Conservation (phyloP, 2,888 invertebrate species). For the Acrocyrtus sp. region DNA sequence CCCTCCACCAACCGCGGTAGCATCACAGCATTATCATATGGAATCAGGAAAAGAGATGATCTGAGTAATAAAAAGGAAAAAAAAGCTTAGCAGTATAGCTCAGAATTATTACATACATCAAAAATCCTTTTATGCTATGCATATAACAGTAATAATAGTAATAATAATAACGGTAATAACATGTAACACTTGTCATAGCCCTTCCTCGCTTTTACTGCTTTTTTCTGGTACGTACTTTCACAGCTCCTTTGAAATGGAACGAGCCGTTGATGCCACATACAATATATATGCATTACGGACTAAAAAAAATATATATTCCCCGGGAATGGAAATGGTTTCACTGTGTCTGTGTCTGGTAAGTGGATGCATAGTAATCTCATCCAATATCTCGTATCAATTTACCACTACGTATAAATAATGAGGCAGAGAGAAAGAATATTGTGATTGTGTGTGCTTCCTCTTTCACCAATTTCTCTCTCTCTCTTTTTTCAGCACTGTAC, state of each 20-base stretch:
- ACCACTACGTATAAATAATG: slow-evolving; percentile 45
- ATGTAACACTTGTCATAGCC: not conserved
- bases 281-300: not conserved
- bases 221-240: not conserved
- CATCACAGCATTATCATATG: not conserved
- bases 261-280: not conserved
- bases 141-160: not conserved
- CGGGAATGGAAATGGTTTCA: no score
- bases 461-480: slow-evolving; percentile 11
- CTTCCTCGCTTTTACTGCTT: not conserved
- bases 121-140: not conserved
- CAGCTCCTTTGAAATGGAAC: not conserved
- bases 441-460: slow-evolving; percentile 25
- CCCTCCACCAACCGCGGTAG: no score
- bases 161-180: not conserved
- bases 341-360: no score
- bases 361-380: not conserved
- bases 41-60: slow-evolving; percentile 14
- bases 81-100: not conserved
- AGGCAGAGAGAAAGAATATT: slow-evolving; percentile 45
- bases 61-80: not conserved
- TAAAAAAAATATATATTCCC: not conserved
- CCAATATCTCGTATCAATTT: slow-evolving; percentile 44
- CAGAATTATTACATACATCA: not conserved
- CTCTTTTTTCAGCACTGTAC: slow-evolving; percentile 29